phyloP scores from a whole-genome alignment of 2,113 vertebrate species.

The Cephalopholis sonnerati region DNA sequence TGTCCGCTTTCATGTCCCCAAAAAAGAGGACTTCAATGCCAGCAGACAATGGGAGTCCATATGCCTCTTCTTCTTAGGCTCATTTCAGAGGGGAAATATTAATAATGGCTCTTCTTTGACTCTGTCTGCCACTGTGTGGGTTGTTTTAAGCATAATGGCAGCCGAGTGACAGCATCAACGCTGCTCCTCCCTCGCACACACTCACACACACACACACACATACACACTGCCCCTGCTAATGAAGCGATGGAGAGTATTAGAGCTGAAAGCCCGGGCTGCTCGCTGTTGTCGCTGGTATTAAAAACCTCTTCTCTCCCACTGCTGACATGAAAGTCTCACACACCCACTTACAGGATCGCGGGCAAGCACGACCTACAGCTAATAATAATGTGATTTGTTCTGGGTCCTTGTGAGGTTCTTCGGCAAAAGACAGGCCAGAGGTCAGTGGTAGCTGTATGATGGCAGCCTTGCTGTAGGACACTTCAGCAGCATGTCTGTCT shows the following conservation, averaged over 20 bases:
- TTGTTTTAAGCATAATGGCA: constrained; percentile 61
- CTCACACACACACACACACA: constrained; percentile 18
- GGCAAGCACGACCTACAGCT: constrained; percentile 9
- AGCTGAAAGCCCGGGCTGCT: constrained; percentile 57
- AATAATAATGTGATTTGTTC: constrained; percentile 42
- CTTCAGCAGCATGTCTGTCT: background rate
- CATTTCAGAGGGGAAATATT: constrained; percentile 59
- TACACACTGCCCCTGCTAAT: constrained; percentile 58
- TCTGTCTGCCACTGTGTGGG: constrained; percentile 56
- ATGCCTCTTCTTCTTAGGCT: constrained; percentile 36
- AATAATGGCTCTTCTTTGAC: constrained; percentile 65
- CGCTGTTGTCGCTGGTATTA: constrained; percentile 41
- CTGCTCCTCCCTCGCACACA: constrained; percentile 37
- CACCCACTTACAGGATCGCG: constrained; percentile 25
- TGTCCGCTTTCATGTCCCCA: constrained; percentile 58
- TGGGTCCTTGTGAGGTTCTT: background rate
- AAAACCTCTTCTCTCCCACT: constrained; percentile 39
- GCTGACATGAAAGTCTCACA: constrained; percentile 50
- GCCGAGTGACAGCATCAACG: constrained; percentile 59
- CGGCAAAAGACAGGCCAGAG: constrained; percentile 22
- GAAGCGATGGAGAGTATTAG: constrained; percentile 54
- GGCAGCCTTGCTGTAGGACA: constrained; percentile 3
- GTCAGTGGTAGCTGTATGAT: background rate
- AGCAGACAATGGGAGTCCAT: constrained; percentile 48
- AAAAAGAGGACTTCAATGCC: constrained; percentile 51